Evolutionary conservation across 2,888 invertebrate species (phyloP), one percentile per base, ranked within the genome.

Genomic region (Brassicogethes aeneus): DNA sequence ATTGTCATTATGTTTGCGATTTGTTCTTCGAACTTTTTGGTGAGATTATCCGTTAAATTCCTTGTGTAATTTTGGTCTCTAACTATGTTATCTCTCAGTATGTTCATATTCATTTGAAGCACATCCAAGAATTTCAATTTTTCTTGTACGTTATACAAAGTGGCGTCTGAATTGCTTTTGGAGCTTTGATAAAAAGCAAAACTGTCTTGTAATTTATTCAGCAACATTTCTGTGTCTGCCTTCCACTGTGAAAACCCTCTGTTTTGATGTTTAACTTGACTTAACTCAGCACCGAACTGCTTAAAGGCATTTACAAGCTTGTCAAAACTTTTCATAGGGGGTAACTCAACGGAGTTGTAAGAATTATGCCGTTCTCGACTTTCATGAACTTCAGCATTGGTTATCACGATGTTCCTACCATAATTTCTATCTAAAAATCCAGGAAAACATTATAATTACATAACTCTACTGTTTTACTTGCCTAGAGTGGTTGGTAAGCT

Each of bases 21-120:
- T 43, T 73, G 71, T 34, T 66, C 59, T 0, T 61, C 52, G 5
- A 66, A 56, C 13, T 51, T 51, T 46, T 53, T 41, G 43, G 44
- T 43, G 47, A 57, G 41, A 47, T 57, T 43, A 43, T 50, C 17
- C 51, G 44, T 44, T 52, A 52, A 53, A 46, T 53, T 56, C 15
- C 56, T 49, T n/a, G 52, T 57, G 17, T 51, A 51, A 16, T 54
- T 40, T 16, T 61, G 64, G 38, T 65, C 64, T 43, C 62, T 54
- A 12, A 54, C 50, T 15, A 66, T 53, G 14, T 53, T 50, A 15
- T 64, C 56, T 45, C 54, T 55, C 3, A 59, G 42, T 5, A 45
- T 38, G 37, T 51, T 57, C 14, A 64, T 40, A 16, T 61, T 57
- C 31, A 56, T 45, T 38, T 56, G 52, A 12, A 65, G 40, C 15